Evolutionary conservation across 2,797 vertebrate species (phyloP).

Genomic region (Decapterus maruadsi): DNA sequence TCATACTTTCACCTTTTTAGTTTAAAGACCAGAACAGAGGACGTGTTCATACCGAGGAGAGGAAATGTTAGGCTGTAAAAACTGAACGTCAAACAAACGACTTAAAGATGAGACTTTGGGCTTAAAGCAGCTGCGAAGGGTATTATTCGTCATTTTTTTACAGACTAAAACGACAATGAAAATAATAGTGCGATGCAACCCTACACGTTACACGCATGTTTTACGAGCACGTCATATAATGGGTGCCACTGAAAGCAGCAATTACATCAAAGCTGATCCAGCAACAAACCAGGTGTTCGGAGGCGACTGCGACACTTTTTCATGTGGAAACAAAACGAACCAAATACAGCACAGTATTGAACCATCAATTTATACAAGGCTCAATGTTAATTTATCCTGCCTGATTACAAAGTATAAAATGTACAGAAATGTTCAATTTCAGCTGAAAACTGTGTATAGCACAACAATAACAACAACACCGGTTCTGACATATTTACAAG

Average conservation of each 20-base stretch:
- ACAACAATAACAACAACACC: conserved; percentile 1
- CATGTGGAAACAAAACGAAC: neutral
- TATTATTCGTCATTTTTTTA: conserved; percentile 10
- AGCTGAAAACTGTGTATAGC: conserved; percentile 35
- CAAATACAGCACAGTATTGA: neutral
- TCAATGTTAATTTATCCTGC: conserved; percentile 23
- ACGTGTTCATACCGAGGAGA: too few relatives aligned
- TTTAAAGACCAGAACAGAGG: too few relatives aligned
- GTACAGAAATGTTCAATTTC: conserved; percentile 59
- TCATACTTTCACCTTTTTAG: neutral
- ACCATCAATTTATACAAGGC: conserved; percentile 65
- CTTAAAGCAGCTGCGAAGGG: neutral
- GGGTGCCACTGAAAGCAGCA: conserved; percentile 34
- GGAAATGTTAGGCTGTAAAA: too few relatives aligned
- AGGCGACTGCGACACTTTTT: neutral
- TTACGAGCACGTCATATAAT: conserved; percentile 33
- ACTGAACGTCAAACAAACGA: neutral
- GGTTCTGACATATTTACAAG: conserved; percentile 78
- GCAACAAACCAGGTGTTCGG: conserved; percentile 61
- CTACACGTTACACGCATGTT: neutral
- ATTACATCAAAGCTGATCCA: conserved; percentile 39
- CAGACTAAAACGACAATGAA: neutral
- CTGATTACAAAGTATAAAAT: conserved; percentile 47
- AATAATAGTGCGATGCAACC: conserved; percentile 11
- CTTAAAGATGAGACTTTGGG: neutral